Percentiles rank a stretch among this genome's conserved stretches.
These are phyloP conservation scores for Charina bottae DNA, from an alignment of 2,113 vertebrate species.

Conservation along the genomic window DNA sequence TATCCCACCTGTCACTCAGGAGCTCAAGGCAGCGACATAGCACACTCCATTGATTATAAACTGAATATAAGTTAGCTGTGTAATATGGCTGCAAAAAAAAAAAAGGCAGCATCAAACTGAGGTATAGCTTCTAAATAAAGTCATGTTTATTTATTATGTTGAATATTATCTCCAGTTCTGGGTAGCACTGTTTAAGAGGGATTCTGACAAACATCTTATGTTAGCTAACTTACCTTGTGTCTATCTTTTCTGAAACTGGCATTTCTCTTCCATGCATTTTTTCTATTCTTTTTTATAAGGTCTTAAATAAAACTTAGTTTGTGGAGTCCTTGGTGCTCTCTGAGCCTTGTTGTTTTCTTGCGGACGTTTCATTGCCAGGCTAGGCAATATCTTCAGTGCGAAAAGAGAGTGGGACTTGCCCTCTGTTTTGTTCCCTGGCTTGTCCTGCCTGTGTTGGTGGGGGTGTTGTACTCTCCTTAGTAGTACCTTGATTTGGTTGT, in stretches of 20 bases:
- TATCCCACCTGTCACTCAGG: background rate
- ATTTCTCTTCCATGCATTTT: background rate
- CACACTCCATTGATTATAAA: background rate
- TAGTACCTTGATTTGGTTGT: too few species aligned
- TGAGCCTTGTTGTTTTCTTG: too few species aligned
- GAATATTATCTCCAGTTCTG: background rate
- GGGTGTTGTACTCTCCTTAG: too few species aligned
- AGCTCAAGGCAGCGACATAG: background rate
- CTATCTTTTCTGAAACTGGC: background rate
- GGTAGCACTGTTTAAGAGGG: too few species aligned
- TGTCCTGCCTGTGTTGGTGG: too few species aligned
- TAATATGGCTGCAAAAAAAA: background rate
- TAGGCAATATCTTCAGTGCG: too few species aligned
- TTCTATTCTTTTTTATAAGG: too few species aligned
- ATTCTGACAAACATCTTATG: background rate
- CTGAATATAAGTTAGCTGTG: background rate
- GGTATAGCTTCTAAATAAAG: background rate
- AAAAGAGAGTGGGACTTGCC: too few species aligned
- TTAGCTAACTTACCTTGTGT: background rate
- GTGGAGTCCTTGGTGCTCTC: too few species aligned
- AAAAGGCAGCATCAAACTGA: background rate
- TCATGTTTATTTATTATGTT: background rate
- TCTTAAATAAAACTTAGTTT: too few species aligned
- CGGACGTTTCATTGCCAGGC: too few species aligned
- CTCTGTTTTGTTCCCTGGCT: too few species aligned